These are phyloP conservation scores for Pteria penguin DNA, from an alignment of 2,888 invertebrate species.

Conservation along the genomic window DNA sequence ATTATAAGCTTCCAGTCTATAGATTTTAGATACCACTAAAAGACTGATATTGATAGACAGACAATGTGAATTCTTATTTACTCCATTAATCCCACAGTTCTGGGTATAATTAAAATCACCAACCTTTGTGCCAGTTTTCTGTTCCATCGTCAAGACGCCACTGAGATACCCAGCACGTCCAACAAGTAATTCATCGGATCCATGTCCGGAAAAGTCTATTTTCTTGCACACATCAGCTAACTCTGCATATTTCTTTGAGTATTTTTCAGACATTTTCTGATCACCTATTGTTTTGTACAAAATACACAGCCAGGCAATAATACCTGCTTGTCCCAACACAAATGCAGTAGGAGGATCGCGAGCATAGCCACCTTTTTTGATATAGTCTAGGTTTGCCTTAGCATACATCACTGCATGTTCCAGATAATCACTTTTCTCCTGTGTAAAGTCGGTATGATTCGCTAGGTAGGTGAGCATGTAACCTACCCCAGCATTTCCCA, in stretches of 20 bases:
- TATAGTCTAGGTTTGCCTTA: slow-evolving; percentile 83
- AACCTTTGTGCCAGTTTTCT: slow-evolving; percentile 69
- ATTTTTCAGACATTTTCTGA: slow-evolving; percentile 45
- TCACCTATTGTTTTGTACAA: slow-evolving; percentile 80
- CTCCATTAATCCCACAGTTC: background rate
- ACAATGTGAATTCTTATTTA: background rate
- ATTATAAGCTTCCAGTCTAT: too few relatives aligned
- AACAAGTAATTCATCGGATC: slow-evolving; percentile 91
- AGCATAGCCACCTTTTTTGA: slow-evolving; percentile 69
- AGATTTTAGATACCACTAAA: too few relatives aligned
- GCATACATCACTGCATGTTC: slow-evolving; percentile 85
- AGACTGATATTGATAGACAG: too few relatives aligned
- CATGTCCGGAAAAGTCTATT: slow-evolving; percentile 75
- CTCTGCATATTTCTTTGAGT: slow-evolving; percentile 79
- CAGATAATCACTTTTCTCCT: slow-evolving; percentile 80
- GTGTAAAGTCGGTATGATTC: slow-evolving; percentile 81
- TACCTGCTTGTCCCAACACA: slow-evolving; percentile 89
- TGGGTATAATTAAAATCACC: background rate
- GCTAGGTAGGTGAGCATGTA: slow-evolving; percentile 88
- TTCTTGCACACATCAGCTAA: slow-evolving; percentile 81
- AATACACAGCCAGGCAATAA: slow-evolving; percentile 85
- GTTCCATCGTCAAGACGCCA: slow-evolving; percentile 87
- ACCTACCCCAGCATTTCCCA: slow-evolving; percentile 86
- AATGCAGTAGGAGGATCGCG: slow-evolving; percentile 86
- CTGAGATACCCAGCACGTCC: slow-evolving; percentile 91